Evolutionary conservation across 2,888 invertebrate genomes (phyloP).

Genomic region (Trissolcus japonicus): DNA sequence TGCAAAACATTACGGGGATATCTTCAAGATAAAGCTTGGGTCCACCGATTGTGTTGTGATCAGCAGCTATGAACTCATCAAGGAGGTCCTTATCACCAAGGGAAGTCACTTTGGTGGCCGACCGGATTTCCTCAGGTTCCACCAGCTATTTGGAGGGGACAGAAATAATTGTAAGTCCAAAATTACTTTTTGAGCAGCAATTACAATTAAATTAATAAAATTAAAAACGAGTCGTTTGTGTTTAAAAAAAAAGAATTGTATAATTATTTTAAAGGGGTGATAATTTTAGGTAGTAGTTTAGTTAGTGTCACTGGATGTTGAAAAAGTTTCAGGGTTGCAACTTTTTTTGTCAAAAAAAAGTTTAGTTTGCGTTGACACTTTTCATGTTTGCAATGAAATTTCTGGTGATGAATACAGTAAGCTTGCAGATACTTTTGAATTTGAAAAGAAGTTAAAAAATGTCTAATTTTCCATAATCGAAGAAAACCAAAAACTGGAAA

Average conservation of each 20-base stretch:
- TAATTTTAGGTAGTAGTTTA: not conserved
- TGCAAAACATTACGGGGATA: conserved; percentile 83
- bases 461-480: no score
- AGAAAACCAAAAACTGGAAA: no score
- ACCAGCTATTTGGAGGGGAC: conserved; percentile 89
- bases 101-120: conserved; percentile 89
- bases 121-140: conserved; percentile 88
- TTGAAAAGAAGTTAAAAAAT: no score
- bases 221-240: no score
- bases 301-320: not conserved
- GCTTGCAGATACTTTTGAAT: no score
- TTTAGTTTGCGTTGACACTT: no score
- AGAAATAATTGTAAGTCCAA: conserved; percentile 88
- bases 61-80: conserved; percentile 83
- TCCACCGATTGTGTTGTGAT: conserved; percentile 84
- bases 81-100: conserved; percentile 86
- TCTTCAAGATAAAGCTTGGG: conserved; percentile 84
- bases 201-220: no score
- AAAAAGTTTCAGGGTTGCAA: not conserved
- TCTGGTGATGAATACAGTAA: no score
- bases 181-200: not conserved
- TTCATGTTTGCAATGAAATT: not conserved
- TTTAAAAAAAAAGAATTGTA: no score
- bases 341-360: no score
- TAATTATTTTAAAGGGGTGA: not conserved